Evolutionary conservation across 2,113 vertebrate species (phyloP), one percentile per base, ranked within the genome.

Genomic region (Psittacula cyanocephala): DNA sequence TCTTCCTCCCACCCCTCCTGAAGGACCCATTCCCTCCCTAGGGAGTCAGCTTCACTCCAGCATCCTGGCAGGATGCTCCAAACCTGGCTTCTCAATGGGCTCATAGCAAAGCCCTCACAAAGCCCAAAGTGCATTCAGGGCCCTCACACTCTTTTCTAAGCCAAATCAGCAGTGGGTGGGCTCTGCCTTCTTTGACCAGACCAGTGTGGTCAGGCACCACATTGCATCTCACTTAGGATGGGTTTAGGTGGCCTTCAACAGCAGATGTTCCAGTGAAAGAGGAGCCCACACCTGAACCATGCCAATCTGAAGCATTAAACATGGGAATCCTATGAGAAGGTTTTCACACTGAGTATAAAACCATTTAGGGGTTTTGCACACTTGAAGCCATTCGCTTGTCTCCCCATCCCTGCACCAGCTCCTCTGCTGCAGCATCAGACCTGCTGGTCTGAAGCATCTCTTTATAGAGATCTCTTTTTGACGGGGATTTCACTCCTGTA

Each of bases 171-270:
- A 13, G 15, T 0, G 5, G 9, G 13, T 6, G 16, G 4, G 15
- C 39, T 50, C 60, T 70, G 31, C 16, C 9, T 15, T 35, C 67
- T 46, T 39, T 4, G 9, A 33, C 28, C 70, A 55, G 22, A 13
- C 19, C n/a, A 7, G 14, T 0, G 0, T 8, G 29, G 37, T 14
- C 2, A 0, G 35, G 35, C 7, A 50, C 8, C 24, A 3, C 2
- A 0, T 3, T 19, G 20, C 47, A 17, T 12, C 44, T 64, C 22
- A 6, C 44, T 59, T 7, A 0, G 12, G 24, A 0, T 1, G 4
- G 3, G 5, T 27, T 25, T 52, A 35, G 41, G 49, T 50, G 41
- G 20, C 7, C 29, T 24, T 27, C 1, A 16, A 17, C 7, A 50
- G 39, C 62, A 46, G 57, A 43, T n/a, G 22, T 8, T 17, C 44